A percentile compares a stretch with the other conserved stretches of the same genome.
Evolutionary conservation across 2,888 invertebrate genomes (phyloP).

Genomic region (Drosophila ustulata): DNA sequence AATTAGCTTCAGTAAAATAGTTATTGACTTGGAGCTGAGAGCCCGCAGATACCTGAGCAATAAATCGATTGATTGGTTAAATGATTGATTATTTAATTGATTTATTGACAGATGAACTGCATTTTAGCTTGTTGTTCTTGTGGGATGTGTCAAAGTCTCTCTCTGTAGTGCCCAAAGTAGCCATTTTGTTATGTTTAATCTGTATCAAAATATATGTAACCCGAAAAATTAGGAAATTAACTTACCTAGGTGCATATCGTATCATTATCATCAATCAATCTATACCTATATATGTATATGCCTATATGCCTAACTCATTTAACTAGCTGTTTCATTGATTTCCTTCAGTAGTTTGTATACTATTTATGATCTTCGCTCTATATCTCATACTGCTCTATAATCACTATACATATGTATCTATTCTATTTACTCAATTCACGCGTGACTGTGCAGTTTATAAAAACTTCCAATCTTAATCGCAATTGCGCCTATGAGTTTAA

Average conservation of each 20-base stretch:
- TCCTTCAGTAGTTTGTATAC: constrained; percentile 1
- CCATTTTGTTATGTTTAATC: constrained; percentile 9
- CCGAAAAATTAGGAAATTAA: background rate
- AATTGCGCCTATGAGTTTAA: constrained; percentile 80
- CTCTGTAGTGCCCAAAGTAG: constrained; percentile 4
- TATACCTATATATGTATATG: background rate
- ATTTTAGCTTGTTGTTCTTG: constrained; percentile 9
- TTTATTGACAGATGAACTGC: constrained; percentile 7
- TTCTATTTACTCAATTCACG: constrained; percentile 47
- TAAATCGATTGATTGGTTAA: constrained; percentile 1
- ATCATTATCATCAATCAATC: constrained; percentile 15
- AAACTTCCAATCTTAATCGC: constrained; percentile 82
- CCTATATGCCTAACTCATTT: constrained; percentile 7
- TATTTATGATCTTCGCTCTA: constrained; percentile 10
- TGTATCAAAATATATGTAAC: background rate
- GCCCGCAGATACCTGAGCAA: background rate
- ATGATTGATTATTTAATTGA: background rate
- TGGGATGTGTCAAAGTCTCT: constrained; percentile 1
- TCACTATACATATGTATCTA: constrained; percentile 40
- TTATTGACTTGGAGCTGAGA: constrained; percentile 5
- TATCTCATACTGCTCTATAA: constrained; percentile 46
- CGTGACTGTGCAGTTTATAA: constrained; percentile 76
- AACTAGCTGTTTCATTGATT: constrained; percentile 7
- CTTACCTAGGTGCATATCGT: constrained; percentile 12
- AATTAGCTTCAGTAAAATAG: background rate